Percentiles rank a stretch among this genome's conserved stretches.
Evolutionary conservation across 2,888 invertebrate species (phyloP).

Genomic region (Dolichomitus sp.): DNA sequence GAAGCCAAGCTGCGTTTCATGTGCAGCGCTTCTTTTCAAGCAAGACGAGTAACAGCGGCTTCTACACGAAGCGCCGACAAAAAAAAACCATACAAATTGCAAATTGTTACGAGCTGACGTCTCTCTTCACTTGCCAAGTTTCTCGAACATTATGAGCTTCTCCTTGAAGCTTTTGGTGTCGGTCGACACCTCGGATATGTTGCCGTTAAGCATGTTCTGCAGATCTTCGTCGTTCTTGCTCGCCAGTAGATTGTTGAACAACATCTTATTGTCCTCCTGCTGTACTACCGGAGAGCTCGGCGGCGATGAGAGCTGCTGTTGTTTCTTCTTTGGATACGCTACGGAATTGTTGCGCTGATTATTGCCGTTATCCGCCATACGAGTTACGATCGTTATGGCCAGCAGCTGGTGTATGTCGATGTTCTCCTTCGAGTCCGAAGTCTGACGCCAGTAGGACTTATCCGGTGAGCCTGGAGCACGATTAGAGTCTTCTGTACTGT

Average conservation of each 20-base stretch:
- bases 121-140: conserved; percentile 81
- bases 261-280: conserved; percentile 82
- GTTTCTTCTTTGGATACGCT: conserved; percentile 82
- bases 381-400: conserved; percentile 82
- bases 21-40: conserved; percentile 42
- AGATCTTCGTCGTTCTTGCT: conserved; percentile 83
- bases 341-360: conserved; percentile 75
- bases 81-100: conserved; percentile 35
- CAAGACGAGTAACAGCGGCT: conserved; percentile 12
- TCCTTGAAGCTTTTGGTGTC: conserved; percentile 85
- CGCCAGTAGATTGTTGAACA: conserved; percentile 81
- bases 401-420: conserved; percentile 82
- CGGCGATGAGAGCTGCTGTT: conserved; percentile 75
- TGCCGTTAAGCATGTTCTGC: conserved; percentile 85
- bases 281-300: conserved; percentile 81
- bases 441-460: conserved; percentile 81
- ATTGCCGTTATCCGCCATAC: conserved; percentile 83
- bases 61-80: conserved; percentile 42
- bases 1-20: conserved; percentile 44
- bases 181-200: conserved; percentile 84
- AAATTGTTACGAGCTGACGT: conserved; percentile 31
- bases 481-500: conserved; percentile 77
- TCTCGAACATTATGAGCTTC: conserved; percentile 85
- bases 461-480: conserved; percentile 72
- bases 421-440: conserved; percentile 81